Evolutionary conservation across 2,888 invertebrate genomes (phyloP).

Genomic region (Thumatha senex): DNA sequence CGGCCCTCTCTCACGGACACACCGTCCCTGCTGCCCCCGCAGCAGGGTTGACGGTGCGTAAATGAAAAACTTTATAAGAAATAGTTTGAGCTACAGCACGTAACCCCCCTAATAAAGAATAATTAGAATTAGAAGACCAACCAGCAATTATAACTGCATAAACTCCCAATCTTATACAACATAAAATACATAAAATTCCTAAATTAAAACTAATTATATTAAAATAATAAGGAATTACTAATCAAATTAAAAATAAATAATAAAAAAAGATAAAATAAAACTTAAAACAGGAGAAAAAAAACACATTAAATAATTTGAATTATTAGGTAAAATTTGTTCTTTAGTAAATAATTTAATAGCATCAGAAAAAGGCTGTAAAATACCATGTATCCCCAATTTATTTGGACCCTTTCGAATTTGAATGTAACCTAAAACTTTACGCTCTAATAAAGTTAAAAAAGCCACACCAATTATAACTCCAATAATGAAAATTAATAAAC

Average conservation of each 20-base stretch:
- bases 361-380: slow-evolving; percentile 89
- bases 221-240: slow-evolving; percentile 82
- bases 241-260: slow-evolving; percentile 83
- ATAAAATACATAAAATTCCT: slow-evolving; percentile 86
- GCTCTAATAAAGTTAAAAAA: slow-evolving; percentile 89
- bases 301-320: too few relatives aligned
- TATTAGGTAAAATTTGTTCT: too few relatives aligned
- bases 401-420: slow-evolving; percentile 90
- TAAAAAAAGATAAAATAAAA: slow-evolving; percentile 83
- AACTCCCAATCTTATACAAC: too few relatives aligned
- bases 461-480: slow-evolving; percentile 86
- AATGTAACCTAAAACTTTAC: slow-evolving; percentile 88
- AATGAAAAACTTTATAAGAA: too few relatives aligned
- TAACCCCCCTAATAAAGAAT: too few relatives aligned
- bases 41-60: too few relatives aligned
- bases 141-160: too few relatives aligned
- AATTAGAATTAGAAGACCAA: too few relatives aligned
- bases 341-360: slow-evolving; percentile 89
- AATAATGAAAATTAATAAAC: slow-evolving; percentile 81
- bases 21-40: too few relatives aligned
- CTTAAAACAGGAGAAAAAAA: slow-evolving; percentile 84
- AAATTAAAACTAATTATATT: slow-evolving; percentile 82
- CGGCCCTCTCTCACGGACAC: too few relatives aligned
- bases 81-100: too few relatives aligned
- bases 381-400: slow-evolving; percentile 85